phyloP scores from a whole-genome alignment of 2,888 invertebrate genomes.

The Biston stratarius region DNA sequence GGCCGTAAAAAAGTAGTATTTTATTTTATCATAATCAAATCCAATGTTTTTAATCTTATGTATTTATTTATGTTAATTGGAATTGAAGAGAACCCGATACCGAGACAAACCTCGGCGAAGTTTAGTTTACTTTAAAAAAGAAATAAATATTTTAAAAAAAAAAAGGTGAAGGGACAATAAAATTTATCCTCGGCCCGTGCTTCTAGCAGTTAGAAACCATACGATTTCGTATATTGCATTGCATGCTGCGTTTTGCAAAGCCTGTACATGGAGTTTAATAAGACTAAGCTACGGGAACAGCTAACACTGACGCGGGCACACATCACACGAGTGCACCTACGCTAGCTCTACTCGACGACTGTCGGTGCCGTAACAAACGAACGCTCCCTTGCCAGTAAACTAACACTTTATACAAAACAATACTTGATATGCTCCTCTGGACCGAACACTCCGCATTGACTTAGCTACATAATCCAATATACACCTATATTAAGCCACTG shows the following conservation, averaged over 20 bases:
- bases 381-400: conserved; percentile 52
- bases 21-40: too few species aligned
- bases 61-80: too few species aligned
- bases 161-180: too few species aligned
- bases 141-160: too few species aligned
- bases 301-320: conserved; percentile 76
- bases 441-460: conserved; percentile 48
- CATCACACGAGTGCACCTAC: conserved; percentile 65
- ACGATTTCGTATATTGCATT: too few species aligned
- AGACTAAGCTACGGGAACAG: conserved; percentile 74
- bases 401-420: conserved; percentile 73
- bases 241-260: neutral
- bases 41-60: too few species aligned
- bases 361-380: conserved; percentile 74
- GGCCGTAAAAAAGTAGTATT: too few species aligned
- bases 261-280: conserved; percentile 18
- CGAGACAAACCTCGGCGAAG: too few species aligned
- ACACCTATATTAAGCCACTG: conserved; percentile 75
- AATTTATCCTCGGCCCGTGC: too few species aligned
- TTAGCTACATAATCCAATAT: conserved; percentile 68
- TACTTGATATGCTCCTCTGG: conserved; percentile 73
- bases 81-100: too few species aligned
- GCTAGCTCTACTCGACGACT: conserved; percentile 72
- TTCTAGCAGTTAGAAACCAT: too few species aligned
- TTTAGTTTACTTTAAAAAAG: too few species aligned